Evolutionary conservation across 2,113 vertebrate genomes (phyloP).

Genomic region (Prionailurus bengalensis): DNA sequence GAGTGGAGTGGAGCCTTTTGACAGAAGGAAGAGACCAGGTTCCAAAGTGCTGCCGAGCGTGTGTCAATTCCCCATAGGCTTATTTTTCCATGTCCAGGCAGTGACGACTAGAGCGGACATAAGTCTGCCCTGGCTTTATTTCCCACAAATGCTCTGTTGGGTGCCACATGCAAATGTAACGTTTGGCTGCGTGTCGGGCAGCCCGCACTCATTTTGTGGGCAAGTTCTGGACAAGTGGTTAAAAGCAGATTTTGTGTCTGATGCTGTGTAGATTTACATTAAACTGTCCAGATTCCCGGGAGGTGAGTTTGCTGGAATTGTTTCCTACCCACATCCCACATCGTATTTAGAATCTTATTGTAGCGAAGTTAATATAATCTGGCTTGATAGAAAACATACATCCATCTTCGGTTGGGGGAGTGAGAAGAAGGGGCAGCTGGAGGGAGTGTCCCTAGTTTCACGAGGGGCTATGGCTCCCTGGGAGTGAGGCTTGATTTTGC

Average conservation of each 20-base stretch:
- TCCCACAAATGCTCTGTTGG: neutral
- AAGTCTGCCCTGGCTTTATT: neutral
- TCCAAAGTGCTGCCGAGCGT: neutral
- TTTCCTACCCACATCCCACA: conserved; percentile 6
- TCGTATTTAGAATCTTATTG: conserved; percentile 31
- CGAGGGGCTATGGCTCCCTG: neutral
- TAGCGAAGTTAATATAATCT: conserved; percentile 15
- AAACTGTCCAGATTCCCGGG: neutral
- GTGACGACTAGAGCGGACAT: neutral
- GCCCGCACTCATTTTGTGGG: neutral
- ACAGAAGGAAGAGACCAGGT: neutral
- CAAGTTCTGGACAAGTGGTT: conserved; percentile 18
- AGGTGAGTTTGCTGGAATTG: conserved; percentile 27
- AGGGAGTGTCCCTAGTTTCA: neutral
- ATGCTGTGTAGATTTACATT: neutral
- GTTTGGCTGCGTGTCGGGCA: neutral
- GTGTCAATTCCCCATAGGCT: conserved; percentile 34
- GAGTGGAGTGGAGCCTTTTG: neutral
- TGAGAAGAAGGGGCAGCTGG: neutral
- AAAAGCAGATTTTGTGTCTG: neutral
- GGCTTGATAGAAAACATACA: neutral
- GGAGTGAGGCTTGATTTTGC: conserved; percentile 50
- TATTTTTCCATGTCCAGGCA: conserved; percentile 54
- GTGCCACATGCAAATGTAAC: neutral
- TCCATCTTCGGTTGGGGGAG: neutral